Evolutionary conservation across 1,140 invertebrate species (phyloP).

Genomic region (Apis laboriosa): DNA sequence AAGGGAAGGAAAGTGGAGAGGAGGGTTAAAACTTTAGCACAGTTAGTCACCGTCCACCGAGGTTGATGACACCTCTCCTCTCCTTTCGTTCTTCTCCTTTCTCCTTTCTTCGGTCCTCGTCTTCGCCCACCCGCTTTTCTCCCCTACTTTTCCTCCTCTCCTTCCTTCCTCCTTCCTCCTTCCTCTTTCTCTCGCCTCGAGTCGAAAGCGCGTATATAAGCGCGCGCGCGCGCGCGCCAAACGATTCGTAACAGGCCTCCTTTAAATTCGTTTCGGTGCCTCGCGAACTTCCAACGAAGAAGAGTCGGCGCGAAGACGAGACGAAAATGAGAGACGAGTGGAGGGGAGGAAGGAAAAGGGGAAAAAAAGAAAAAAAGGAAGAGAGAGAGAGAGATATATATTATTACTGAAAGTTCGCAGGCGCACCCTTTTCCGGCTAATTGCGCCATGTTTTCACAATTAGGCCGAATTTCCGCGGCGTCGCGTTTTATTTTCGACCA

Average conservation of each 20-base stretch:
- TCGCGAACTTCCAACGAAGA: neutral
- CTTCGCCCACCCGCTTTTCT: slow-evolving; percentile 19
- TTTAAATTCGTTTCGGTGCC: slow-evolving; percentile 55
- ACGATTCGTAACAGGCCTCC: slow-evolving; percentile 40
- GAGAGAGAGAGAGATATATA: neutral
- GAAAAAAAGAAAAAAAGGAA: neutral
- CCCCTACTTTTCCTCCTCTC: slow-evolving; percentile 12
- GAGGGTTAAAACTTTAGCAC: slow-evolving; percentile 65
- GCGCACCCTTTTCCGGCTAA: slow-evolving; percentile 25
- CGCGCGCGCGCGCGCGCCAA: neutral
- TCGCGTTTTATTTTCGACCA: slow-evolving; percentile 41
- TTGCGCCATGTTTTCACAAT: slow-evolving; percentile 32
- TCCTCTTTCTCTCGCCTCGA: neutral
- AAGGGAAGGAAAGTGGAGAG: slow-evolving; percentile 16
- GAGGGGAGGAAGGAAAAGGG: neutral
- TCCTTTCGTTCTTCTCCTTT: slow-evolving; percentile 57
- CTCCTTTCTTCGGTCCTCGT: slow-evolving; percentile 40
- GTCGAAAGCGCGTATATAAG: slow-evolving; percentile 5
- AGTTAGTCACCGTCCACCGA: slow-evolving; percentile 65
- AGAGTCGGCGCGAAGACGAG: no score
- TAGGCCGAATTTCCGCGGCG: slow-evolving; percentile 41
- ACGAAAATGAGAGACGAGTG: no score
- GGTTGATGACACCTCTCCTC: slow-evolving; percentile 69
- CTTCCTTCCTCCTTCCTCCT: neutral
- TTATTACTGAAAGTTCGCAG: neutral